Conservation (phyloP, 2,888 invertebrate genomes). For the Balanococcus diminutus region DNA sequence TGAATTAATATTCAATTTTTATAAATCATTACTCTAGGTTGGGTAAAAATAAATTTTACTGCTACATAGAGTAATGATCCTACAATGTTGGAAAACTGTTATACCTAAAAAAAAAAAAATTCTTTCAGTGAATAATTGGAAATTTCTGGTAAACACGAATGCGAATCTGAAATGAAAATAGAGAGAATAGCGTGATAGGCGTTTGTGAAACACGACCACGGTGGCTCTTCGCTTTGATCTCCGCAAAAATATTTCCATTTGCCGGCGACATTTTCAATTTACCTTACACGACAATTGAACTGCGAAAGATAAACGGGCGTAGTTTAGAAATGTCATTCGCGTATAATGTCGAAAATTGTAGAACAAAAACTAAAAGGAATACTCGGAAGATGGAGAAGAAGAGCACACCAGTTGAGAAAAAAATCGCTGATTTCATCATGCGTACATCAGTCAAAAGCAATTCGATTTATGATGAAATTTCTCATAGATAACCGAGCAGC, state of each 20-base stretch:
- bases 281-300: not conserved
- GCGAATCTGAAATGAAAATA: too few species aligned
- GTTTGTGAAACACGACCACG: not conserved
- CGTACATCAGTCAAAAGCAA: constrained; percentile 28
- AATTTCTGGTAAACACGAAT: too few species aligned
- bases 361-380: not conserved
- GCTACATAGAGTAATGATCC: too few species aligned
- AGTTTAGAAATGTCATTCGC: not conserved
- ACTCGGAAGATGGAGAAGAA: not conserved
- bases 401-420: not conserved
- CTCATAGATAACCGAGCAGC: constrained; percentile 15
- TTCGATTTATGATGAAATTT: constrained; percentile 23
- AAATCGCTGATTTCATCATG: not conserved
- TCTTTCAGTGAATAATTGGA: too few species aligned
- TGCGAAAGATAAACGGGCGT: not conserved
- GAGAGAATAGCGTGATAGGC: not conserved
- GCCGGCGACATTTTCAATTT: constrained; percentile 20
- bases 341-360: not conserved
- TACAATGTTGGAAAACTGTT: too few species aligned
- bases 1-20: too few species aligned
- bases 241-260: not conserved
- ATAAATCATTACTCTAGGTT: too few species aligned
- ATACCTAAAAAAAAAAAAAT: too few species aligned
- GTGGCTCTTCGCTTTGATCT: not conserved
- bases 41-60: too few species aligned